Conservation (phyloP, 2,113 vertebrate species). For the Cichladusa arquata region DNA sequence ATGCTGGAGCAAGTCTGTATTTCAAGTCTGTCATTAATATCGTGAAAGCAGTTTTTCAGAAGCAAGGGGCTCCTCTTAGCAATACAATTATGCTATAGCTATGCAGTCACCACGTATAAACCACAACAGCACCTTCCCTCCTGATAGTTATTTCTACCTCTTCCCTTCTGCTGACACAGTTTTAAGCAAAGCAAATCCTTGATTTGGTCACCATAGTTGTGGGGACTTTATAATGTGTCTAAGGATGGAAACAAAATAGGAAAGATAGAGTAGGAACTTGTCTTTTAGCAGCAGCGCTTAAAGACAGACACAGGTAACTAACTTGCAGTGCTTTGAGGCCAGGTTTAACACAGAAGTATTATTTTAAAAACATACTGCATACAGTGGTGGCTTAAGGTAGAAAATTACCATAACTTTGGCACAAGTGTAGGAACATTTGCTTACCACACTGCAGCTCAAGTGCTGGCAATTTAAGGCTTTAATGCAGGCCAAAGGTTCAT, state of each 20-base stretch:
- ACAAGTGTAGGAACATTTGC: background rate
- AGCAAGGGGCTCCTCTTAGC: background rate
- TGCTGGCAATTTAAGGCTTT: background rate
- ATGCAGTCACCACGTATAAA: background rate
- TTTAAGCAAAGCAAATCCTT: background rate
- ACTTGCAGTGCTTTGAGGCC: background rate
- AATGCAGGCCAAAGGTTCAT: background rate
- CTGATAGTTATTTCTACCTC: background rate
- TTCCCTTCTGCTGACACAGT: background rate
- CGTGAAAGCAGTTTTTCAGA: background rate
- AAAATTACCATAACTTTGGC: background rate
- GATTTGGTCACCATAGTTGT: rapidly evolving
- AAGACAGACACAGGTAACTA: background rate
- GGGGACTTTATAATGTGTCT: background rate
- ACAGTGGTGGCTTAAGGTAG: background rate
- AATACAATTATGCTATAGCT: background rate
- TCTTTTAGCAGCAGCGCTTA: background rate
- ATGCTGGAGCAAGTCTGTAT: background rate
- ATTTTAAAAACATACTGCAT: background rate
- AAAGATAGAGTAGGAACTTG: background rate
- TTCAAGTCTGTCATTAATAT: background rate
- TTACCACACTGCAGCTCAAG: background rate
- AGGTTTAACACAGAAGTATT: background rate
- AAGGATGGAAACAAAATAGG: background rate
- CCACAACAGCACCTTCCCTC: background rate